phyloP scores from a whole-genome alignment of 2,113 vertebrate species.

The Hylia prasina region DNA sequence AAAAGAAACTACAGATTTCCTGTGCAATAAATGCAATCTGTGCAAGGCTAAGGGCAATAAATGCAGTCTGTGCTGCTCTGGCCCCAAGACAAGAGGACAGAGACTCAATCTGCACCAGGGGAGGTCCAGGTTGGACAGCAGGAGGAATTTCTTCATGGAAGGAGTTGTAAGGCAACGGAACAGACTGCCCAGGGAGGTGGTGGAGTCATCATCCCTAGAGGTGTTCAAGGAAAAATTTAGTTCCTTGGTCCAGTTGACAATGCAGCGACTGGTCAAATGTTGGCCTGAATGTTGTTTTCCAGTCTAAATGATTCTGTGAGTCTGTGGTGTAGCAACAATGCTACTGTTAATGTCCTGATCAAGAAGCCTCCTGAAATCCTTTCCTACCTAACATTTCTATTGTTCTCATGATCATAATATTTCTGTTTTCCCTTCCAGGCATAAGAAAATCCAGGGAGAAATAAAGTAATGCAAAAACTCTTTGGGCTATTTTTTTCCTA shows the following conservation, averaged over 20 bases:
- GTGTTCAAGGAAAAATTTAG: not conserved
- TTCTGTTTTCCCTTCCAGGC: not conserved
- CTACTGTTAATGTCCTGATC: not conserved
- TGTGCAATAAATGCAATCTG: not conserved
- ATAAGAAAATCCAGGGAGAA: not conserved
- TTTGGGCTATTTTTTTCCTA: not conserved
- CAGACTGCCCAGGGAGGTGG: fast-evolving
- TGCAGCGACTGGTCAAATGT: not conserved
- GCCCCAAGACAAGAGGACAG: not conserved
- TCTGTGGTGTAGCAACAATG: not conserved
- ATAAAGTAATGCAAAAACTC: not conserved
- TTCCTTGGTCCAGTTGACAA: not conserved
- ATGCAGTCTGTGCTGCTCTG: not conserved
- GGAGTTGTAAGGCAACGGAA: not conserved
- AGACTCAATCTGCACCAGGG: not conserved
- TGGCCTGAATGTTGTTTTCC: not conserved
- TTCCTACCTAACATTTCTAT: not conserved
- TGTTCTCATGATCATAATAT: not conserved
- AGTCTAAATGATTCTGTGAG: not conserved
- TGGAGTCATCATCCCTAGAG: not conserved
- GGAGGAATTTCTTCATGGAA: not conserved
- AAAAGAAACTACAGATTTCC: not conserved
- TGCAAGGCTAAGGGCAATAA: not conserved
- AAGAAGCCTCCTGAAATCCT: not conserved
- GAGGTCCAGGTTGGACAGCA: not conserved